Base-by-base conservation (phyloP, 2,888 invertebrate species). In the Drosophila austrosaltans region DNA sequence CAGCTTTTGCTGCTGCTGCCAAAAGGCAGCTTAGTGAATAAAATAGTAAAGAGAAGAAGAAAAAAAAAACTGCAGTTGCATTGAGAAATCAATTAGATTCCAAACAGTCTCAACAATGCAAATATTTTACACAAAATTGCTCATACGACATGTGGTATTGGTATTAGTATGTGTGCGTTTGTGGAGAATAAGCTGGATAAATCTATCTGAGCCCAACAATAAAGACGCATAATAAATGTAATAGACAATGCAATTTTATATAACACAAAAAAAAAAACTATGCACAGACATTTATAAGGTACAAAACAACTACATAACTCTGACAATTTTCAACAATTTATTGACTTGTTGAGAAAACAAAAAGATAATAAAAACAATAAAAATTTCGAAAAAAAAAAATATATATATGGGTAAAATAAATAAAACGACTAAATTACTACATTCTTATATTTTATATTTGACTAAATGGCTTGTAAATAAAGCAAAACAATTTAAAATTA, bases 71-170 rank as follows among this genome's bases (percentile, higher is more conserved):
- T 48, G 22, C 48, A 10, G 10, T 48, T 1, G 56, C 25, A 32
- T 56, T 73, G 66, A 65, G 64, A 73, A 73, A 71, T 63, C 53
- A 76, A 78, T 76, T 69, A 66, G 58, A 48, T 10, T 48, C 8
- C 48, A 25, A 48, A 48, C 12, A 1, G 48, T 48, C 48, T 2
- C 48, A 12, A 48, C 22, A 12, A 48, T 25, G 25, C 22, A 48
- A 25, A 48, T 48, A 25, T 48, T 48, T 20, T 48, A 20, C 22
- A 48, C 8, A 48, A 20, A 20, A 71, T 71, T 64, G 61, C 56
- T 40, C 63, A 78, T 68, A 70, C 70, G 78, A 63, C 65, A 32
- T 12, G 71, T 66, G 40, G 16, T 16, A 16, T 16, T 44, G 20
- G 6, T 20, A 44, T 44, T 44, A 7, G 8, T 32, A 22, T 39